These are phyloP conservation scores for Labrus mixtus DNA, from an alignment of 2,113 vertebrate genomes.

Conservation along the genomic window DNA sequence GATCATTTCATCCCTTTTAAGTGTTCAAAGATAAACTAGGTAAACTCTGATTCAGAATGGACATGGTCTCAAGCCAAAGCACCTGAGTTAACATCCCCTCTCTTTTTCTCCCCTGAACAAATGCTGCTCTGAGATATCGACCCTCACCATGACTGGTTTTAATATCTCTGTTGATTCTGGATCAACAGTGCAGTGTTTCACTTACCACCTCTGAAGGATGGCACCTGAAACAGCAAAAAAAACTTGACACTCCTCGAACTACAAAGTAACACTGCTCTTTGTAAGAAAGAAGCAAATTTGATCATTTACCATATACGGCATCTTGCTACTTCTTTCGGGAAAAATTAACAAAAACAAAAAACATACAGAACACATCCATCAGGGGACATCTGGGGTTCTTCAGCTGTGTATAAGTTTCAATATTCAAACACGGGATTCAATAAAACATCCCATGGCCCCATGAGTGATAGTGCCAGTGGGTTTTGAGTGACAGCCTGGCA, in stretches of 20 bases:
- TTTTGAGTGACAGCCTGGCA: too few relatives aligned
- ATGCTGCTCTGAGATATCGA: slow-evolving; percentile 15
- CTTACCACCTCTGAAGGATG: slow-evolving; percentile 55
- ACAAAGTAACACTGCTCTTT: not conserved
- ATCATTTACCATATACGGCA: too few relatives aligned
- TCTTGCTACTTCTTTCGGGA: not conserved
- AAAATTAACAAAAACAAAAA: slow-evolving; percentile 36
- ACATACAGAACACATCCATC: slow-evolving; percentile 3
- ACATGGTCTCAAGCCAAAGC: slow-evolving; percentile 41
- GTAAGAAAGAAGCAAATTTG: too few relatives aligned
- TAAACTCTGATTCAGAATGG: slow-evolving; percentile 20
- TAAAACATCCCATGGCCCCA: too few relatives aligned
- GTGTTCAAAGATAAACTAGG: not conserved
- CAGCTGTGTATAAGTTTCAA: too few relatives aligned
- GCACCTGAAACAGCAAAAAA: slow-evolving; percentile 61
- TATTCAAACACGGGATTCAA: too few relatives aligned
- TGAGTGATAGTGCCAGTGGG: too few relatives aligned
- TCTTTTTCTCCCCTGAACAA: slow-evolving; percentile 37
- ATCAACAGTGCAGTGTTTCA: slow-evolving; percentile 23
- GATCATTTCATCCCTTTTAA: slow-evolving; percentile 34
- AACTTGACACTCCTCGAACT: slow-evolving; percentile 11
- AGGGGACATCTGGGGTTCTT: not conserved
- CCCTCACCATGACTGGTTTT: slow-evolving; percentile 16
- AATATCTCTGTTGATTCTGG: slow-evolving; percentile 45
- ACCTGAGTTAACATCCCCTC: slow-evolving; percentile 68